phyloP scores from a whole-genome alignment of 2,888 invertebrate genomes.

The Lamellibrachia satsuma region DNA sequence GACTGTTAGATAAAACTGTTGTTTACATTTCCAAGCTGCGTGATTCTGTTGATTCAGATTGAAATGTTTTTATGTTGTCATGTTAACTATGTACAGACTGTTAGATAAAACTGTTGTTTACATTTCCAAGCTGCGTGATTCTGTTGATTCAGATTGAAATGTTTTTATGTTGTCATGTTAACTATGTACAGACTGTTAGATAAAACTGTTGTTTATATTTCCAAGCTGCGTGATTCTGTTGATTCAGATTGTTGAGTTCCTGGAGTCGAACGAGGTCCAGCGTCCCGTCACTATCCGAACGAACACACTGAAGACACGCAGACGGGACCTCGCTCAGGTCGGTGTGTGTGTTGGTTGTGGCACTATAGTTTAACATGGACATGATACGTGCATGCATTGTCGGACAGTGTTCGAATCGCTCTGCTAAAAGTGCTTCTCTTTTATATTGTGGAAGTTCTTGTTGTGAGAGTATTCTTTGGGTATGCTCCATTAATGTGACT shows the following conservation, averaged over 20 bases:
- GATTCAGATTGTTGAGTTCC: constrained; percentile 80
- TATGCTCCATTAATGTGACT: background rate
- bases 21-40: too few species aligned
- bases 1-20: too few species aligned
- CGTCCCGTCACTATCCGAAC: constrained; percentile 95
- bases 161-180: too few species aligned
- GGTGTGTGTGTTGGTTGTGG: background rate
- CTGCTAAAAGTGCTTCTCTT: background rate
- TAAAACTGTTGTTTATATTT: background rate
- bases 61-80: too few species aligned
- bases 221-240: background rate
- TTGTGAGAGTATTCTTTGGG: background rate
- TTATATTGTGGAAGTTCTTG: background rate
- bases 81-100: too few species aligned
- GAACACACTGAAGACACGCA: constrained; percentile 87
- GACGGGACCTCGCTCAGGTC: constrained; percentile 89
- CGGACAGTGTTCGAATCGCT: background rate
- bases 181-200: too few species aligned
- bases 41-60: too few species aligned
- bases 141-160: too few species aligned
- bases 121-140: too few species aligned
- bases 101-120: too few species aligned
- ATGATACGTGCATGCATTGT: background rate
- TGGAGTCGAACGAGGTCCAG: constrained; percentile 95
- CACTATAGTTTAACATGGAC: background rate